Percentiles rank a stretch among this genome's conserved stretches.
These are phyloP conservation scores for Heterodera schachtii DNA, from an alignment of 1,140 invertebrate genomes.

Conservation along the genomic window DNA sequence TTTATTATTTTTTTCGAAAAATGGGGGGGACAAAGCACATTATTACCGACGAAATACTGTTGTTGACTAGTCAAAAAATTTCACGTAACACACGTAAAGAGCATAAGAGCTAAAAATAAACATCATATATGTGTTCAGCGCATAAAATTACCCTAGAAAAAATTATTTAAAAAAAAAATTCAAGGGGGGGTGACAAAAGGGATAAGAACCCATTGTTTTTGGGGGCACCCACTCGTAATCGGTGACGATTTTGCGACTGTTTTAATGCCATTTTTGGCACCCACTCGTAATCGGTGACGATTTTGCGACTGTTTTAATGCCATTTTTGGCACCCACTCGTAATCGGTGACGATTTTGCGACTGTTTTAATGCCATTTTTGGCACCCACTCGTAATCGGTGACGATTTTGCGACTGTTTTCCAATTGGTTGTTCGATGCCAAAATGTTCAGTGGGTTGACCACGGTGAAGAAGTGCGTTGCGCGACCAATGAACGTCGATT, in stretches of 20 bases:
- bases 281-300: conserved; percentile 68
- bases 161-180: too few species aligned
- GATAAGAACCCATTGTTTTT: too few species aligned
- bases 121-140: too few species aligned
- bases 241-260: conserved; percentile 76
- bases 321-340: conserved; percentile 36
- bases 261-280: too few species aligned
- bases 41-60: too few species aligned
- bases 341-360: conserved; percentile 73
- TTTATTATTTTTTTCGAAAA: too few species aligned
- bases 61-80: too few species aligned
- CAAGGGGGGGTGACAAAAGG: too few species aligned
- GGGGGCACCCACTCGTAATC: conserved; percentile 34
- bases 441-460: conserved; percentile 87
- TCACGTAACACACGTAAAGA: too few species aligned
- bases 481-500: conserved; percentile 78
- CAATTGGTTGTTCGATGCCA: conserved; percentile 76
- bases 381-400: conserved; percentile 29
- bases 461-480: conserved; percentile 92
- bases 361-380: conserved; percentile 70
- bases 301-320: conserved; percentile 78
- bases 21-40: too few species aligned
- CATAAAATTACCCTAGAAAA: too few species aligned
- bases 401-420: conserved; percentile 78
- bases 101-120: too few species aligned